Evolutionary conservation across 2,797 vertebrate genomes (phyloP), one percentile per base, ranked within the genome.

Genomic region (Aeoliscus strigatus): DNA sequence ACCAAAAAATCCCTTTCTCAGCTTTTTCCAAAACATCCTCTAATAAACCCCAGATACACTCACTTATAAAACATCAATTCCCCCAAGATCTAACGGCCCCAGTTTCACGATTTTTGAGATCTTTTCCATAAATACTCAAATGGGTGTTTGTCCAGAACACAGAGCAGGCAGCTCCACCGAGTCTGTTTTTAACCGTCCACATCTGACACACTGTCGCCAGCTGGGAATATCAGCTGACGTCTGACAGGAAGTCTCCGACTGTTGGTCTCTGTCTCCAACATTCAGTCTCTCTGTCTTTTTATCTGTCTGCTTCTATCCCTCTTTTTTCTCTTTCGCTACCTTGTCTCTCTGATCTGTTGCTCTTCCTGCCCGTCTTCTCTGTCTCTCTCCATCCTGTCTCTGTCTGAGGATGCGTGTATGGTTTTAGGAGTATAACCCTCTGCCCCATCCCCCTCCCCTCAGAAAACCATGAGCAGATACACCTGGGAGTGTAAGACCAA

Each of bases 401-500:
- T 60, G 35, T 73, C 53, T 81, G 62, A 73, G 67, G 66, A 74
- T 75, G 46, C 66, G 60, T 75, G 47, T 77, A 51, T 83, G 59
- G 66, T 80, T 86, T 81, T 82, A 88, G 81, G 80, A 84, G 75
- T 83, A 75, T 88, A 89, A 88, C 83, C 81, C 70, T 89, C 60
- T 89, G 68, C 79, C 77, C 83, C 79, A 57, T 75, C 82, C 87
- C 83, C 85, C 80, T 80, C 79, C 86, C 78, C 79, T 77, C 81
- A 90, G 89, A 90, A 89, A 89, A 89, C 87, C 87, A 90, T 90
- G 87, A 90, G 86, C 88, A 90, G 89, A 90, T 90, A 90, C 86
- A 90, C 89, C 79, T 90, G 89, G 89, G 89, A 90, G 80, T 90
- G 87, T 90, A 89, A 90, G 87, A 89, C 85, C 87, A 90, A 90